Base-by-base conservation (phyloP, 2,797 vertebrate species). In the Philypnodon macrostomus region DNA sequence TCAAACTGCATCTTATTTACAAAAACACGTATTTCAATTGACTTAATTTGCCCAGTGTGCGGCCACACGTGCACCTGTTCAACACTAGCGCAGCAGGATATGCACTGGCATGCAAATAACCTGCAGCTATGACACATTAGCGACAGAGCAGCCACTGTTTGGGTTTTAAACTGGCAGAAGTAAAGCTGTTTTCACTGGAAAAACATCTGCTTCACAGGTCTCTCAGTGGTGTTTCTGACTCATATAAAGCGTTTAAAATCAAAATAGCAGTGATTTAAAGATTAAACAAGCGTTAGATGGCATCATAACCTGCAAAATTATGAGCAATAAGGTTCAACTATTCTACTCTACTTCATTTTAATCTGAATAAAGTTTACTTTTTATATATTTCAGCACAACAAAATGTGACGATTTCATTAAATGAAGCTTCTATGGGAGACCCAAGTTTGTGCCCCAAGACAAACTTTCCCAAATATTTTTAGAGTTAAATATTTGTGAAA, bases 71-170 rank as follows among this genome's bases (percentile, higher is more conserved):
- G 24, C 17, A 57, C 47, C 42, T 53, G 55, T 51, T 55, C 35
- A 33, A 44, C 16, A 23, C 4, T 14, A 15, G 31, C 47, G 2
- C 54, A 34, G 44, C 13, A 0, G 11, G 54, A 53, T 37, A 2
- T 40, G 67, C 48, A 56, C 47, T 5, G 1, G 33, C 67, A 46
- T 47, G 63, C 50, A 73, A 73, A 76, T 49, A 67, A 32, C 68
- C 58, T 33, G 47, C 68, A 64, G 70, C 70, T 42, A 60, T 36
- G 58, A 67, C 56, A 61, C 53, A 47, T 39, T 33, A 50, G 60
- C 15, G 39, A 45, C 60, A 51, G 45, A 48, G 30, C 39, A 48
- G 58, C 52, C 46, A 40, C 44, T 41, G 41, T 35, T 39, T 58
- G 31, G 27, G 2, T 35, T 49, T 47, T 3, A 35, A 53, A 38